These are phyloP conservation scores for Terebella lapidaria DNA, from an alignment of 2,888 invertebrate species.

Conservation along the genomic window DNA sequence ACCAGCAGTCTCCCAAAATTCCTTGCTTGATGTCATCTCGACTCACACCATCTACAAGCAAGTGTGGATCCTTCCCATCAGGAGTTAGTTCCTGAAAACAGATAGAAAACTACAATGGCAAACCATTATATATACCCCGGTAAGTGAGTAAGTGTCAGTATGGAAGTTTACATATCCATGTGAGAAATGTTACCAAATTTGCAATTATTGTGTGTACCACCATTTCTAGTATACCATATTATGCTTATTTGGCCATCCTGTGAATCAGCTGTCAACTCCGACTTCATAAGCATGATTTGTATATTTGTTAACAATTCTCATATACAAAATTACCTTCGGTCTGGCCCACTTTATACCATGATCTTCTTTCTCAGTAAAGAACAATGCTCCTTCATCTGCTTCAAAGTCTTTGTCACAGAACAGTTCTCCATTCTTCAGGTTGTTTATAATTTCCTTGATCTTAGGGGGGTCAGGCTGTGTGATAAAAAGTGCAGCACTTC, in stretches of 20 bases:
- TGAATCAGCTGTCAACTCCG: background rate
- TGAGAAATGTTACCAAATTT: background rate
- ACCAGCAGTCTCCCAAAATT: conserved; percentile 56
- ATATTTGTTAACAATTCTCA: background rate
- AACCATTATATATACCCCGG: too few species aligned
- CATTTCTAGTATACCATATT: too few species aligned
- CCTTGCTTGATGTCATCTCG: conserved; percentile 57
- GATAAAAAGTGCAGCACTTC: too few species aligned
- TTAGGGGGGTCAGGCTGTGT: too few species aligned
- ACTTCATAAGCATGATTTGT: background rate
- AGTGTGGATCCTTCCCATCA: conserved; percentile 47
- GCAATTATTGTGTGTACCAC: background rate
- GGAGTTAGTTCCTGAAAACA: conserved; percentile 52
- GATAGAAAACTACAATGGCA: background rate
- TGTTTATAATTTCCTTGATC: too few species aligned
- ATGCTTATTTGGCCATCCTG: too few species aligned
- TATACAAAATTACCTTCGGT: conserved; percentile 45
- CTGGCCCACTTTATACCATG: conserved; percentile 52
- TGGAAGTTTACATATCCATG: background rate
- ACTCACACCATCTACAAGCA: conserved; percentile 56
- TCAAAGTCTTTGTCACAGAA: conserved; percentile 56
- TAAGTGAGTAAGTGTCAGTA: background rate
- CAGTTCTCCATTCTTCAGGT: too few species aligned
- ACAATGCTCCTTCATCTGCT: conserved; percentile 50
- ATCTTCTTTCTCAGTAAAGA: conserved; percentile 40